Conservation (phyloP, 2,888 invertebrate species). For the Oxyteleia sp. region DNA sequence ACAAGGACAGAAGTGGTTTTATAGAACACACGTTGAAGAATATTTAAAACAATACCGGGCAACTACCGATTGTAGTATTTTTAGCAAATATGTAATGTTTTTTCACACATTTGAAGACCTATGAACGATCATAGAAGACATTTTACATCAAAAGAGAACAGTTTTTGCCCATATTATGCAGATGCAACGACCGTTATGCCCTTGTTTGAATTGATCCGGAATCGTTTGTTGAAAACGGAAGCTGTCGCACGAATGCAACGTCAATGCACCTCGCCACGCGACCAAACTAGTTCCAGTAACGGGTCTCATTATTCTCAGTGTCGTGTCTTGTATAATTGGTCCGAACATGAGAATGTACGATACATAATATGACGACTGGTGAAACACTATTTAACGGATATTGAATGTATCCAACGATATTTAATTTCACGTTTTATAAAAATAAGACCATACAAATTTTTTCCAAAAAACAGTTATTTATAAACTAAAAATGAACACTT, state of each 20-base stretch:
- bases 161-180: background rate
- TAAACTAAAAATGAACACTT: too few species aligned
- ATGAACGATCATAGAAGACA: too few species aligned
- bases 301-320: constrained; percentile 2
- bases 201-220: background rate
- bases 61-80: too few species aligned
- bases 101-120: too few species aligned
- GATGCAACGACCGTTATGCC: background rate
- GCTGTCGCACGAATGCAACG: background rate
- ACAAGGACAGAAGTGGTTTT: too few species aligned
- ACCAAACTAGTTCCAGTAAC: constrained; percentile 2
- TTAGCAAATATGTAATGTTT: too few species aligned
- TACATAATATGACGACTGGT: constrained; percentile 1
- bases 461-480: too few species aligned
- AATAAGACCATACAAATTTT: too few species aligned
- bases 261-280: background rate
- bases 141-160: too few species aligned
- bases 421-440: background rate
- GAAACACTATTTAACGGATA: background rate
- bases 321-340: constrained; percentile 6
- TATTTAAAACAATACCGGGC: too few species aligned
- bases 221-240: background rate
- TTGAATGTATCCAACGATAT: background rate
- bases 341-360: constrained; percentile 1
- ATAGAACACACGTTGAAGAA: too few species aligned